A percentile compares a stretch with the other conserved stretches of the same genome.
Conservation (phyloP, 2,797 vertebrate genomes). For the Chiloscyllium punctatum region DNA sequence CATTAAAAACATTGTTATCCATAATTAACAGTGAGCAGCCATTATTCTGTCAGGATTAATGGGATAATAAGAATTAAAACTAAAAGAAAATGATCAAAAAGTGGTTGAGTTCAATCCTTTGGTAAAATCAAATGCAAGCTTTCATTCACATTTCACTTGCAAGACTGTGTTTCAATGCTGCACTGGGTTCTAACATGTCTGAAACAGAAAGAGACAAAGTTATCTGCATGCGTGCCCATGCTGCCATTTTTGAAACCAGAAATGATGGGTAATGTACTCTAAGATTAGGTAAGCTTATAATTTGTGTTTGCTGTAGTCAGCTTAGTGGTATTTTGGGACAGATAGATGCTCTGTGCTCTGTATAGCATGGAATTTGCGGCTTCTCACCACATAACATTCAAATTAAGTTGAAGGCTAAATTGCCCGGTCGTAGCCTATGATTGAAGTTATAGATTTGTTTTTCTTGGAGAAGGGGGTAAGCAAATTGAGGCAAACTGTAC, state of each 20-base stretch:
- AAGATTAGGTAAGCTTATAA: conserved; percentile 61
- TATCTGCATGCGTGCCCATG: conserved; percentile 41
- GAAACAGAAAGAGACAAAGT: neutral
- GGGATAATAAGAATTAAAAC: neutral
- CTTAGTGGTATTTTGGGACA: conserved; percentile 57
- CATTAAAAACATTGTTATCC: neutral
- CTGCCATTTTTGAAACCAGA: conserved; percentile 55
- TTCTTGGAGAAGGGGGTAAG: neutral
- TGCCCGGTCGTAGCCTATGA: neutral
- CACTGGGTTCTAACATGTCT: neutral
- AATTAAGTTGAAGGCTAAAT: neutral
- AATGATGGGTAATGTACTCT: conserved; percentile 52
- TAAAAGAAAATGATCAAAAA: neutral
- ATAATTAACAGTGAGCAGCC: neutral
- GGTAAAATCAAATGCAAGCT: neutral
- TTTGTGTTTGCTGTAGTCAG: conserved; percentile 66
- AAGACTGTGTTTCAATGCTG: neutral
- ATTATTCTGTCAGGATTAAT: neutral
- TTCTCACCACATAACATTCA: conserved; percentile 46
- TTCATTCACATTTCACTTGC: neutral
- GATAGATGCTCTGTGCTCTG: conserved; percentile 57
- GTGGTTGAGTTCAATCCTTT: neutral
- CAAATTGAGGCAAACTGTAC: neutral
- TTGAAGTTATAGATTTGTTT: neutral
- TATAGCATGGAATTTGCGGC: conserved; percentile 62